phyloP scores from a whole-genome alignment of 2,888 invertebrate species.

The Ischnus inquisitorius region DNA sequence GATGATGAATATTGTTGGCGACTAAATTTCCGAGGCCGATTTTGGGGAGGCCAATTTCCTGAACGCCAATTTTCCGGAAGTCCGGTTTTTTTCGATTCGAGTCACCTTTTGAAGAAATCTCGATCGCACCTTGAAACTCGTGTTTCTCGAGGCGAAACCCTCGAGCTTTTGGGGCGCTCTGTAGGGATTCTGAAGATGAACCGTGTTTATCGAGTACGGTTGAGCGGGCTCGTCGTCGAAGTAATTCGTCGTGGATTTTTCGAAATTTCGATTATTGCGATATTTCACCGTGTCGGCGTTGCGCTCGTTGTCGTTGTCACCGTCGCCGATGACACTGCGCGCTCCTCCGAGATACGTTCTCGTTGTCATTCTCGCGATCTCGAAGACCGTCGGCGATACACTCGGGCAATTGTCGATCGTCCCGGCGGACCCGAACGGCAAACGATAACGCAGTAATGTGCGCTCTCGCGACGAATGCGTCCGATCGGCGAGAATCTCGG shows the following conservation, averaged over 20 bases:
- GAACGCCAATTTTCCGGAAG: background rate
- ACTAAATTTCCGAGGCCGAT: too few species aligned
- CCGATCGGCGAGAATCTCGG: conserved; percentile 18
- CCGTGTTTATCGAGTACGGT: conserved; percentile 74
- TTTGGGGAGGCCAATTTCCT: too few species aligned
- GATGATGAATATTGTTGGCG: too few species aligned
- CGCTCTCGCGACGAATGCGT: background rate
- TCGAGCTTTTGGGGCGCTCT: conserved; percentile 73
- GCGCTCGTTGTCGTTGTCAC: conserved; percentile 43
- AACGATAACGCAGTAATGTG: conserved; percentile 28
- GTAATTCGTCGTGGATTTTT: conserved; percentile 67
- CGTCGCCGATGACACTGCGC: conserved; percentile 39
- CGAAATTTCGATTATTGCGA: conserved; percentile 47
- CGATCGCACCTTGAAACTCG: conserved; percentile 64
- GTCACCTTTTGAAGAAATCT: conserved; percentile 68
- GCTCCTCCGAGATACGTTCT: conserved; percentile 56
- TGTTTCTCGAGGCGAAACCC: conserved; percentile 73
- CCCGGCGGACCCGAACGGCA: conserved; percentile 19
- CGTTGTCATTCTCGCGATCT: conserved; percentile 65
- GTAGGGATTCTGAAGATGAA: conserved; percentile 78
- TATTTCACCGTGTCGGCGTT: conserved; percentile 18
- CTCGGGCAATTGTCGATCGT: conserved; percentile 6
- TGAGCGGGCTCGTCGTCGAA: conserved; percentile 62
- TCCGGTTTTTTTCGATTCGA: too few species aligned
- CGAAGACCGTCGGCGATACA: conserved; percentile 37